Percentiles rank a stretch among this genome's conserved stretches.
These are phyloP conservation scores for Myanophis thanlyinensis DNA, from an alignment of 2,113 vertebrate species.

Conservation along the genomic window DNA sequence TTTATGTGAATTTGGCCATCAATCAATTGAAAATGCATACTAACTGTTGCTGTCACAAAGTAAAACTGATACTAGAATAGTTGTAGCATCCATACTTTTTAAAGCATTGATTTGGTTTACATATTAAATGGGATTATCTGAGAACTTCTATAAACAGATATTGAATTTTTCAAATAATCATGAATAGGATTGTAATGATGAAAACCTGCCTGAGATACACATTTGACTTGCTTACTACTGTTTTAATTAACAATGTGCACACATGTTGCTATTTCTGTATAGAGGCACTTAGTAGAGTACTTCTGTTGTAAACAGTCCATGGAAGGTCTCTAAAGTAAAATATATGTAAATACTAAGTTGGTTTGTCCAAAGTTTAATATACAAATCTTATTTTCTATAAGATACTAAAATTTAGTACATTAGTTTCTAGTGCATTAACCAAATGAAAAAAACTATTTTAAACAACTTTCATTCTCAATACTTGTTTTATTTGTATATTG, in stretches of 20 bases:
- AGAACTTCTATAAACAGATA: constrained; percentile 20
- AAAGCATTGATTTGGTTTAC: constrained; percentile 15
- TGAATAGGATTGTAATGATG: constrained; percentile 21
- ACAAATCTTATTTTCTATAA: constrained; percentile 18
- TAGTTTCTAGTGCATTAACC: background rate
- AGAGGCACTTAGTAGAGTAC: constrained; percentile 30
- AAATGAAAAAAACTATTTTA: constrained; percentile 27
- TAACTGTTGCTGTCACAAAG: background rate
- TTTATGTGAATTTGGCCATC: background rate
- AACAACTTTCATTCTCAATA: constrained; percentile 42
- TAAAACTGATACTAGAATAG: constrained; percentile 1
- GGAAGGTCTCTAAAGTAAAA: constrained; percentile 26
- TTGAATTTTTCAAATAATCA: constrained; percentile 15
- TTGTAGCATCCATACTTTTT: background rate
- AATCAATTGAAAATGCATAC: background rate
- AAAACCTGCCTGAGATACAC: constrained; percentile 6
- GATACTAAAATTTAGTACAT: constrained; percentile 9
- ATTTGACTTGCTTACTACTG: constrained; percentile 12
- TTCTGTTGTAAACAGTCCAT: constrained; percentile 35
- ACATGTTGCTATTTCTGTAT: constrained; percentile 11
- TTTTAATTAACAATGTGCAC: constrained; percentile 32
- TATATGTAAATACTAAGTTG: constrained; percentile 25
- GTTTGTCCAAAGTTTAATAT: constrained; percentile 7
- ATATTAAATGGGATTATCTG: constrained; percentile 16
- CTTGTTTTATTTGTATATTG: constrained; percentile 38